phyloP scores from a whole-genome alignment of 2,888 invertebrate species.

The Xestia xanthographa region DNA sequence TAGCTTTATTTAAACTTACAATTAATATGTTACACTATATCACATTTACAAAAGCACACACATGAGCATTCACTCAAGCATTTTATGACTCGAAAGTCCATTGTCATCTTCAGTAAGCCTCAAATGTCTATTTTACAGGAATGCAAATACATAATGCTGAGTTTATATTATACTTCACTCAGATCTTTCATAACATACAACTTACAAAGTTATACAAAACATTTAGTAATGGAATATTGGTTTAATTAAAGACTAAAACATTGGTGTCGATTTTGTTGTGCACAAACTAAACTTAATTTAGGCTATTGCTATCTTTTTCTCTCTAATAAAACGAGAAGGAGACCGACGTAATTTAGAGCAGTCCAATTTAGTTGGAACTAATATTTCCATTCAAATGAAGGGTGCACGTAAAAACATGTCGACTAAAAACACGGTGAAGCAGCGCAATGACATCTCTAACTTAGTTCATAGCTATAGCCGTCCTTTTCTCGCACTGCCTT shows the following conservation, averaged over 20 bases:
- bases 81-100: background rate
- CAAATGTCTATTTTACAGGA: background rate
- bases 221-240: background rate
- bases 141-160: constrained; percentile 17
- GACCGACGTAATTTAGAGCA: no score
- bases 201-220: constrained; percentile 3
- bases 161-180: background rate
- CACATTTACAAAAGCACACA: constrained; percentile 54
- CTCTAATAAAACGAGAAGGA: no score
- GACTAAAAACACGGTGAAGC: no score
- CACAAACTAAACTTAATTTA: no score
- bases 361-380: no score
- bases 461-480: no score
- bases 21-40: constrained; percentile 50
- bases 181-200: background rate
- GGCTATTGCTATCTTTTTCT: no score
- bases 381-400: no score
- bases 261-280: no score
- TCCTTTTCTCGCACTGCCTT: no score
- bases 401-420: no score
- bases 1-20: constrained; percentile 52
- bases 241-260: background rate
- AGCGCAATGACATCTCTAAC: no score
- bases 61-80: constrained; percentile 22
- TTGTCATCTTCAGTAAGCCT: constrained; percentile 4